Evolutionary conservation across 1,140 invertebrate species (phyloP), one percentile per base, ranked within the genome.

Genomic region (Caenorhabditis elegans): DNA sequence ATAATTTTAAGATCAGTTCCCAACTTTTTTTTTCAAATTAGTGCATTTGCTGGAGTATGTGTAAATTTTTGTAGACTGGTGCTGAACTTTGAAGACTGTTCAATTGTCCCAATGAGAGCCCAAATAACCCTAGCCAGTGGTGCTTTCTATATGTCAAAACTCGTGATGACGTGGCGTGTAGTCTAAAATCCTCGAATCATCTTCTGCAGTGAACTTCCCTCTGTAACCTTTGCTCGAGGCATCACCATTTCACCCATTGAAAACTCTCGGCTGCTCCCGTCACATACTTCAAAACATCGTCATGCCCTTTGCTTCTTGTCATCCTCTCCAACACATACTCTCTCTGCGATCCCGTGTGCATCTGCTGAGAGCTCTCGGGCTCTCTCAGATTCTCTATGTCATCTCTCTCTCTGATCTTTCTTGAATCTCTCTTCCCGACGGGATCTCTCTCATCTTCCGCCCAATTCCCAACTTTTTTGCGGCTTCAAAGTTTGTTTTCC

Each of bases 261-360:
- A n/a, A 10, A 15, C 13, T 34, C 28, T 22, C 53, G 15, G 24
- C 13, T 6, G n/a, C 15, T 5, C 39, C 39, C 39, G 39, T 43
- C 11, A 19, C 10, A 70, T 70, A 70, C 60, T 70, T 70, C 60
- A 70, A 70, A 70, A 70, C 60, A 70, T 70, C 34, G n/a, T 70
- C 60, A 43, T 70, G 10, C 10, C 31, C 26, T 19, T 60, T 70
- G 22, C n/a, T 70, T 17, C 26, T 11, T 34, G 4, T 70, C 60
- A n/a, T 70, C 60, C 51, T 55, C 51, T 55, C 51, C 26, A 19
- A 26, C 51, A 24, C 49, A 31, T 28, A 15, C 28, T 60, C 28
- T 60, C 28, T 60, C 55, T 39, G 34, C n/a, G 60, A 70, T 70
- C 60, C 60, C 60, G 60, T 70, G 34, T 70, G 60, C 49, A 53